These are phyloP conservation scores for Tetranychus piercei DNA, from an alignment of 2,888 invertebrate genomes.

Conservation along the genomic window DNA sequence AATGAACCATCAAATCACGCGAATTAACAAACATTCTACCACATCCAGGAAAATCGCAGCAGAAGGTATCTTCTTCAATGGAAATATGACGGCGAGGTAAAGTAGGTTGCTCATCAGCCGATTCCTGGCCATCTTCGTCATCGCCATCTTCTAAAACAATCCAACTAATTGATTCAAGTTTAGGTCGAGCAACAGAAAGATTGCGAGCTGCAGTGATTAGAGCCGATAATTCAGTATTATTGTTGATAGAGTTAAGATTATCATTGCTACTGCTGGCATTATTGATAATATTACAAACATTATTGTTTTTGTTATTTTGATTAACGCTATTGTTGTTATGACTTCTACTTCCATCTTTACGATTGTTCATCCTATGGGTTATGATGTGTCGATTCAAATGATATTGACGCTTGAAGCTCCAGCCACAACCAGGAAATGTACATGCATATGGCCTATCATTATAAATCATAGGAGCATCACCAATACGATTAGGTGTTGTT, in stretches of 20 bases:
- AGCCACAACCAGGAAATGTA: constrained; percentile 12
- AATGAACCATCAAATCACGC: background rate
- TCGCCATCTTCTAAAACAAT: background rate
- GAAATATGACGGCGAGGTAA: background rate
- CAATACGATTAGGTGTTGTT: no score
- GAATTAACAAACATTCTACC: constrained; percentile 5
- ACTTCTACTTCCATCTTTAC: no score
- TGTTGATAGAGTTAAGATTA: background rate
- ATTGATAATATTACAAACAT: background rate
- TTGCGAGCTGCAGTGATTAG: background rate
- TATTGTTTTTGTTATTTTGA: background rate
- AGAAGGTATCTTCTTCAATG: constrained; percentile 6
- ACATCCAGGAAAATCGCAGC: constrained; percentile 13
- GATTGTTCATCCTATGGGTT: constrained; percentile 12
- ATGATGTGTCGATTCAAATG: constrained; percentile 14
- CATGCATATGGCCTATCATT: constrained; percentile 14
- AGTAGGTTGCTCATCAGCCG: background rate
- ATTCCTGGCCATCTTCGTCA: background rate
- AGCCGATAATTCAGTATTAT: background rate
- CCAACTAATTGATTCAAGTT: background rate
- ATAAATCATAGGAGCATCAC: no score
- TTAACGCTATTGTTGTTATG: background rate
- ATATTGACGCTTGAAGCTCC: constrained; percentile 14
- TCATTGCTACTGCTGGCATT: background rate
- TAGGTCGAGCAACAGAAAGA: background rate